Conservation (phyloP, 2,113 vertebrate genomes). For the Ramphastos sulfuratus region DNA sequence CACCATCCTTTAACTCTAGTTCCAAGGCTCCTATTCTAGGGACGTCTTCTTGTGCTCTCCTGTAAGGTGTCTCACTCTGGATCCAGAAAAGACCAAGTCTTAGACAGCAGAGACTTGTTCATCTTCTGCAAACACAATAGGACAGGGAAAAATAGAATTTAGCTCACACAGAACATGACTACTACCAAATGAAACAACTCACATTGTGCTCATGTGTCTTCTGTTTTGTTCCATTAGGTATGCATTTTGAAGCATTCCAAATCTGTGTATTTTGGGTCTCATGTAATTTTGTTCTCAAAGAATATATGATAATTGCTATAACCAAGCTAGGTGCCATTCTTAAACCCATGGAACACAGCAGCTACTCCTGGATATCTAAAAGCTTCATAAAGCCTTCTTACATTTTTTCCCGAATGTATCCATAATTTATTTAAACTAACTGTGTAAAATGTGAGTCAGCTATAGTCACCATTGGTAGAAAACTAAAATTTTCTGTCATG, state of each 20-base stretch:
- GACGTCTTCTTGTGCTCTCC: conserved; percentile 83
- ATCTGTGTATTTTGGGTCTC: background rate
- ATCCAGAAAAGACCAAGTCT: conserved; percentile 74
- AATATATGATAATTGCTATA: background rate
- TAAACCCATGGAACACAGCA: background rate
- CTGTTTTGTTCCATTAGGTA: background rate
- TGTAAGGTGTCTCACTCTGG: conserved; percentile 72
- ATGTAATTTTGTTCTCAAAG: background rate
- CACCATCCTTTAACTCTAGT: conserved; percentile 80
- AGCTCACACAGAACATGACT: conserved; percentile 15
- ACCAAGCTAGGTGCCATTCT: background rate
- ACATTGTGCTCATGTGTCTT: background rate
- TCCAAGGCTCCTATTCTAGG: conserved; percentile 78
- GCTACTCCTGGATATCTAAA: background rate
- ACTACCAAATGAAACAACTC: conserved; percentile 20
- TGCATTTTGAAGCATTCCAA: background rate
- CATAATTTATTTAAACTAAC: background rate
- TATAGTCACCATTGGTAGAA: background rate
- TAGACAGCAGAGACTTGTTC: conserved; percentile 97
- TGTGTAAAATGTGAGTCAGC: background rate
- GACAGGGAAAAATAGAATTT: conserved; percentile 43
- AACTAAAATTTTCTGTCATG: background rate
- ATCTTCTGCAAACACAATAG: conserved; percentile 83
- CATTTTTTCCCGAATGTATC: background rate
- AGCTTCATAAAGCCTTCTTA: background rate